These are phyloP conservation scores for Lacerta agilis DNA, from an alignment of 2,797 vertebrate species.

Conservation along the genomic window DNA sequence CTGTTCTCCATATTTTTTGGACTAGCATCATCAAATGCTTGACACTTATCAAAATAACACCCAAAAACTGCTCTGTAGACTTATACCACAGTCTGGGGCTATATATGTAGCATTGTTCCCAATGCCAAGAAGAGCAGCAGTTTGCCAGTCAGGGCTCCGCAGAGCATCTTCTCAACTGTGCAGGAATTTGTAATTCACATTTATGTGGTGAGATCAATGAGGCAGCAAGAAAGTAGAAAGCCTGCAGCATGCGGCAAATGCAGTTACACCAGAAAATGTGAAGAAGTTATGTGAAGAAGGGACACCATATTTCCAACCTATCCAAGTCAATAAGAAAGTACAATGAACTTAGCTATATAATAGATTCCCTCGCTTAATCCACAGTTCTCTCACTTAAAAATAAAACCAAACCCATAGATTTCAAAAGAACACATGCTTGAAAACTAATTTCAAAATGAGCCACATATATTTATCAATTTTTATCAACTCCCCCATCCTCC, in stretches of 20 bases:
- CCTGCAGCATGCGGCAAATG: not conserved
- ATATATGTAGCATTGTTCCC: not conserved
- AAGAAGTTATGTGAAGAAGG: not conserved
- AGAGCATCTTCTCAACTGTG: not conserved
- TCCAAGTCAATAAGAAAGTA: not conserved
- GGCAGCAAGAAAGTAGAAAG: not conserved
- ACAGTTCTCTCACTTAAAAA: not conserved
- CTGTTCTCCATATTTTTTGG: constrained; percentile 4
- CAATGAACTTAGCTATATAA: not conserved
- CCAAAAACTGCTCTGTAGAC: not conserved
- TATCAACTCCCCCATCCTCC: not conserved
- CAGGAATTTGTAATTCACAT: not conserved
- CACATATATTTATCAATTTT: not conserved
- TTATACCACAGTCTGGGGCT: not conserved
- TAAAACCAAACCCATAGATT: not conserved
- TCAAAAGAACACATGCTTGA: not conserved
- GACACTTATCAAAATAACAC: not conserved
- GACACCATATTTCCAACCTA: not conserved
- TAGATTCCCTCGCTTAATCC: not conserved
- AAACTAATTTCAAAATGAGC: not conserved
- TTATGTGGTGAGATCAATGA: not conserved
- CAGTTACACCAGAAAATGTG: not conserved
- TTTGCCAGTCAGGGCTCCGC: not conserved
- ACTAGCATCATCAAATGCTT: not conserved
- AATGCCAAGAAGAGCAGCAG: not conserved